Percentiles rank a stretch among this genome's conserved stretches.
Conservation (phyloP, 2,113 vertebrate species). For the Chaetodon auriga region DNA sequence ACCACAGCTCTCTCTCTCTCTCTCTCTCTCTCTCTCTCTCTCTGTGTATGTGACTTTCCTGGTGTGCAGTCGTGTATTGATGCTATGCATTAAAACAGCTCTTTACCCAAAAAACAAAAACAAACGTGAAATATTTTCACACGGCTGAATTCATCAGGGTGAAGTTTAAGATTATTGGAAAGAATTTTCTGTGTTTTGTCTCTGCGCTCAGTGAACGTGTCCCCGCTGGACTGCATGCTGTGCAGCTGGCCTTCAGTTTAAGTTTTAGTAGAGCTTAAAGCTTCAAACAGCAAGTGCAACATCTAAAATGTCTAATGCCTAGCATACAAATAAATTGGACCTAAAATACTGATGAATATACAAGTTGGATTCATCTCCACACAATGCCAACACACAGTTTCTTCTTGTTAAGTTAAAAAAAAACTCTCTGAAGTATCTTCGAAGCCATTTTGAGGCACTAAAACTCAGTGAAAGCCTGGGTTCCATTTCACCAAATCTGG, state of each 20-base stretch:
- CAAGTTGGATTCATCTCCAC: no score
- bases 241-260: background rate
- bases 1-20: background rate
- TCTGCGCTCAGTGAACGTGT: background rate
- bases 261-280: background rate
- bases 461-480: background rate
- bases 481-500: background rate
- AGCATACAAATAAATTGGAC: background rate
- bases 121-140: slow-evolving; percentile 12
- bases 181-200: background rate
- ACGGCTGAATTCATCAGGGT: background rate
- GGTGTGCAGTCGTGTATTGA: slow-evolving; percentile 25
- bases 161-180: background rate
- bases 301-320: background rate
- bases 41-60: slow-evolving; percentile 20
- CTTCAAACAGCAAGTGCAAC: background rate
- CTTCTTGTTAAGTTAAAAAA: no score
- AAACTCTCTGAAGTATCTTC: no score
- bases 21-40: background rate
- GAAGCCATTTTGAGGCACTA: background rate
- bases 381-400: no score
- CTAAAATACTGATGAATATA: background rate
- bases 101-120: background rate
- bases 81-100: slow-evolving; percentile 13
- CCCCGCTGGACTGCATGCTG: background rate